Evolutionary conservation across 2,888 invertebrate species (phyloP).

Genomic region (Tanytarsus gracilentus): DNA sequence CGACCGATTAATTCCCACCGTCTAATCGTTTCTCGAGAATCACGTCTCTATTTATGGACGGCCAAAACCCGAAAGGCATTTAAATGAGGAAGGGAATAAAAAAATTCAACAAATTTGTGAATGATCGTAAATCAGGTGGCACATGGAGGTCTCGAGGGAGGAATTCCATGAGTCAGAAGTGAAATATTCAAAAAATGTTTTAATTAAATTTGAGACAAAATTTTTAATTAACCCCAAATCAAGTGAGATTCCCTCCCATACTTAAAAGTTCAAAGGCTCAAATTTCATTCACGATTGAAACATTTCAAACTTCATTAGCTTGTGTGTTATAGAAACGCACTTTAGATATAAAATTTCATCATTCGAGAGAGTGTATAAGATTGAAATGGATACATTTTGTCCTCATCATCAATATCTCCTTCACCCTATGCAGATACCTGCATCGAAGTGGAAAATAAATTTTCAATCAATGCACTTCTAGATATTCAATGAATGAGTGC

Average conservation of each 20-base stretch:
- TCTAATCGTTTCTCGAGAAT: conserved; percentile 19
- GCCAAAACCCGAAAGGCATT: neutral
- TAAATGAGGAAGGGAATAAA: neutral
- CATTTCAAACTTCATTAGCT: conserved; percentile 8
- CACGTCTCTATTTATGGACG: conserved; percentile 16
- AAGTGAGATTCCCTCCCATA: neutral
- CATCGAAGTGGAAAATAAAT: conserved; percentile 8
- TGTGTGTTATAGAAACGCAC: neutral
- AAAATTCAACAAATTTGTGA: no score
- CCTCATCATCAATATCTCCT: neutral
- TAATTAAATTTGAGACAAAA: neutral
- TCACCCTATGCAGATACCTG: neutral
- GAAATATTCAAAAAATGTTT: neutral
- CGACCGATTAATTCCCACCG: conserved; percentile 15
- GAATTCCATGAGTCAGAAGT: neutral
- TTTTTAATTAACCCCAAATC: neutral
- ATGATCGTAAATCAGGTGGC: no score
- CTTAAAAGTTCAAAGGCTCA: neutral
- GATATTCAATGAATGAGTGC: conserved; percentile 6
- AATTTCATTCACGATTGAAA: neutral
- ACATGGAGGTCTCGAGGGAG: no score
- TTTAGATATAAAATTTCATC: conserved; percentile 13
- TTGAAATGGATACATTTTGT: conserved; percentile 20
- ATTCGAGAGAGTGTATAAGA: neutral
- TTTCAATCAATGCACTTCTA: conserved; percentile 10